Evolutionary conservation across 2,113 vertebrate genomes (phyloP).

Genomic region (Trematomus loennbergii): DNA sequence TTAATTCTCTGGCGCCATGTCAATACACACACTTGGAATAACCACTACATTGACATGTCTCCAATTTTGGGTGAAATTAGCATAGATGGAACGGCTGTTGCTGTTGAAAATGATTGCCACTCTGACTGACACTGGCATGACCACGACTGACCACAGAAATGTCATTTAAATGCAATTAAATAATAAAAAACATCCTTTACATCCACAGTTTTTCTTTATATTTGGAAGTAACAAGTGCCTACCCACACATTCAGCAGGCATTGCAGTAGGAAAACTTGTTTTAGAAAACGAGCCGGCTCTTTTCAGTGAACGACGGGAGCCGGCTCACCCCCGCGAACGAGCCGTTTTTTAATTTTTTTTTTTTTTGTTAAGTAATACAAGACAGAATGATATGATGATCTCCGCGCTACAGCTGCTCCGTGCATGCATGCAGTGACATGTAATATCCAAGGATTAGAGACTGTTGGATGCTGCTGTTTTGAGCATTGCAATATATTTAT

Average conservation of each 20-base stretch:
- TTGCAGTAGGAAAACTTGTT: background rate
- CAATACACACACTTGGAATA: conserved; percentile 46
- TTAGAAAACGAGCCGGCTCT: too few species aligned
- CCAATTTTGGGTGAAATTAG: conserved; percentile 39
- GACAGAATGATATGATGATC: too few species aligned
- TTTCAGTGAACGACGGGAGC: too few species aligned
- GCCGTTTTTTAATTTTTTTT: too few species aligned
- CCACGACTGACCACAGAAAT: conserved; percentile 1
- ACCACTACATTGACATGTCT: conserved; percentile 50
- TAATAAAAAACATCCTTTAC: conserved; percentile 4
- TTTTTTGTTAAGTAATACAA: too few species aligned
- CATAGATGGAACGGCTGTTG: conserved; percentile 23
- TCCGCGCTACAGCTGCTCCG: too few species aligned
- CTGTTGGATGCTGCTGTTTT: too few species aligned
- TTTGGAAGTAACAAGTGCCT: background rate
- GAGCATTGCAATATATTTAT: too few species aligned
- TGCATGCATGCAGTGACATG: too few species aligned
- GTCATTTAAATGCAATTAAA: background rate
- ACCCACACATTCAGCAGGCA: background rate
- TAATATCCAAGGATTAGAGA: too few species aligned
- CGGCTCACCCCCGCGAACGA: too few species aligned
- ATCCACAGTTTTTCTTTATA: background rate
- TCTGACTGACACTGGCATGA: background rate
- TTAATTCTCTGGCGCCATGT: conserved; percentile 62
- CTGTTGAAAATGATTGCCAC: conserved; percentile 16